Conservation (phyloP, 2,888 invertebrate species). For the Drosophila picticornis region DNA sequence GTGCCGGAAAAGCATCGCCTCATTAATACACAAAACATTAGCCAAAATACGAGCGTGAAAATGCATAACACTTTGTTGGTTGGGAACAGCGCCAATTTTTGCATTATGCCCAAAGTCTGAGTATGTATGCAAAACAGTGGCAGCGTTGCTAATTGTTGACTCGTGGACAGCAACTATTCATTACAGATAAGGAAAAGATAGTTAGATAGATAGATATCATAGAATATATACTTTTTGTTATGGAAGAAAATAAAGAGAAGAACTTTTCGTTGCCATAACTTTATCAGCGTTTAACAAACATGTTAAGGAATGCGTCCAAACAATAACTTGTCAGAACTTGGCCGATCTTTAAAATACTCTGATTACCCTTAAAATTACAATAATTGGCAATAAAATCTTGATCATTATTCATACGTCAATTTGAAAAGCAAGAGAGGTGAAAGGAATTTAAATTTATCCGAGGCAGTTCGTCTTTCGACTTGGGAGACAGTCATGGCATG, state of each 20-base stretch:
- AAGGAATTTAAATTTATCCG: not conserved
- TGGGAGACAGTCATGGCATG: not conserved
- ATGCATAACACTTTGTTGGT: constrained; percentile 57
- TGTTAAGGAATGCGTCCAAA: not conserved
- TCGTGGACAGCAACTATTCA: not conserved
- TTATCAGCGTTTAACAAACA: not conserved
- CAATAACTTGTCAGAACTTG: not conserved
- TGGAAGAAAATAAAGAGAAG: not conserved
- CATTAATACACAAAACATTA: constrained; percentile 70
- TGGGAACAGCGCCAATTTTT: constrained; percentile 71
- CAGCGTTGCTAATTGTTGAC: constrained; percentile 1
- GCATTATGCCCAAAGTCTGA: constrained; percentile 55
- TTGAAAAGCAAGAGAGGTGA: not conserved
- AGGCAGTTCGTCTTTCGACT: not conserved
- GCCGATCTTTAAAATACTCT: not conserved
- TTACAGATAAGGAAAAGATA: not conserved
- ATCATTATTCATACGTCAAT: not conserved
- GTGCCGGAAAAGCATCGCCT: constrained; percentile 62
- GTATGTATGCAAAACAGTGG: not conserved
- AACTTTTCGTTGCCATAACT: not conserved
- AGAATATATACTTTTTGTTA: not conserved
- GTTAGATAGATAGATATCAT: not conserved
- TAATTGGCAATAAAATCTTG: not conserved
- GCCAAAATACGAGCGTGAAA: constrained; percentile 45
- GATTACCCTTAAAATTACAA: not conserved